These are phyloP conservation scores for Drosophila neotestacea DNA, from an alignment of 2,888 invertebrate genomes.

Conservation along the genomic window DNA sequence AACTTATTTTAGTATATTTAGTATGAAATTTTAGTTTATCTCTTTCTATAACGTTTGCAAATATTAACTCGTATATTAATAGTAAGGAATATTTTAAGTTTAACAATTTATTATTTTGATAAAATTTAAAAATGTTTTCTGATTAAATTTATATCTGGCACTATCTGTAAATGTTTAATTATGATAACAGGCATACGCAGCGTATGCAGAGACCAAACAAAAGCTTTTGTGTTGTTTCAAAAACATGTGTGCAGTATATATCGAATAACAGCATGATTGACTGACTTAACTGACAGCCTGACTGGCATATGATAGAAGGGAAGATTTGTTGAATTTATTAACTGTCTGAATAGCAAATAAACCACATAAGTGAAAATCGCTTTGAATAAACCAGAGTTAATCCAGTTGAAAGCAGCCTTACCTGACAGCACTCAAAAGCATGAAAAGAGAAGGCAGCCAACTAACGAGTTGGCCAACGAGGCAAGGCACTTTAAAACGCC, in stretches of 20 bases:
- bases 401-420: background rate
- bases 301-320: slow-evolving; percentile 18
- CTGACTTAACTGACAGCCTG: slow-evolving; percentile 17
- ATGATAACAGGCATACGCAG: slow-evolving; percentile 15
- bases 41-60: background rate
- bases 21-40: background rate
- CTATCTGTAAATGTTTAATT: background rate
- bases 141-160: background rate
- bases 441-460: slow-evolving; percentile 10
- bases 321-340: slow-evolving; percentile 42
- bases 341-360: slow-evolving; percentile 7
- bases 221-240: background rate
- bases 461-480: slow-evolving; percentile 19
- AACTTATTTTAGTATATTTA: too few relatives aligned
- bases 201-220: slow-evolving; percentile 1
- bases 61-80: background rate
- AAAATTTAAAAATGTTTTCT: background rate
- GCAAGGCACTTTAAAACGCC: slow-evolving; percentile 46
- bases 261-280: slow-evolving; percentile 22
- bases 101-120: background rate
- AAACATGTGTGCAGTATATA: slow-evolving; percentile 24
- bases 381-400: background rate
- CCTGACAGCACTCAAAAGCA: slow-evolving; percentile 49
- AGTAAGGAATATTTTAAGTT: background rate
- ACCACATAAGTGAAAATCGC: slow-evolving; percentile 21